Evolutionary conservation across 1,140 invertebrate genomes (phyloP).

Genomic region (Meloidogyne floridensis): DNA sequence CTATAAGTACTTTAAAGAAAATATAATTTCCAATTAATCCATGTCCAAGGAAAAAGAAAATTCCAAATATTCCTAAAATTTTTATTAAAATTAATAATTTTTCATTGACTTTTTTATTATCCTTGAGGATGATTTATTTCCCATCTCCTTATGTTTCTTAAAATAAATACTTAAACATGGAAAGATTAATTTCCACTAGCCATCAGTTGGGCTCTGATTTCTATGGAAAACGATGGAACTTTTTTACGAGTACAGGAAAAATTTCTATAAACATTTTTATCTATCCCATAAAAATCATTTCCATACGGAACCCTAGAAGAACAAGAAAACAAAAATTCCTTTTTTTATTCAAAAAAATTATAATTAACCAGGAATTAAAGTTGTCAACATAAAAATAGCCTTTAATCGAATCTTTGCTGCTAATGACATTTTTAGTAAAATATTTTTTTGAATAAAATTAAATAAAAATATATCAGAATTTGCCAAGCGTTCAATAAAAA

Average conservation of each 20-base stretch:
- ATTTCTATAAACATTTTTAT: no score
- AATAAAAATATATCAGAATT: conserved; percentile 32
- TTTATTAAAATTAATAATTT: no score
- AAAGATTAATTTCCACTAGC: no score
- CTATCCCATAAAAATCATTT: neutral
- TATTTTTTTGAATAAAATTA: neutral
- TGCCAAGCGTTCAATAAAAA: conserved; percentile 57
- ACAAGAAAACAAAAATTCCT: neutral
- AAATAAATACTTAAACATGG: no score
- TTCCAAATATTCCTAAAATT: conserved; percentile 57
- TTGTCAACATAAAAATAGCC: conserved; percentile 53
- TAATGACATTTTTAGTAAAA: neutral
- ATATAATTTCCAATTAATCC: conserved; percentile 55
- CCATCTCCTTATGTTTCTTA: no score
- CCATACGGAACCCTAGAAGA: neutral
- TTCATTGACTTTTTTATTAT: no score
- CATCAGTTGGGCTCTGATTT: no score
- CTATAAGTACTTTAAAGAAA: conserved; percentile 52
- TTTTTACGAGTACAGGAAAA: no score
- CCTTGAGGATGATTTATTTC: no score
- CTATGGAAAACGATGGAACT: no score
- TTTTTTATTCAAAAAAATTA: neutral
- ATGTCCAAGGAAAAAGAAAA: conserved; percentile 62
- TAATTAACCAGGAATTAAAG: conserved; percentile 54
- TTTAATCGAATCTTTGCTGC: conserved; percentile 41